Evolutionary conservation across 2,888 invertebrate genomes (phyloP).

Genomic region (Coecobrya sp.): DNA sequence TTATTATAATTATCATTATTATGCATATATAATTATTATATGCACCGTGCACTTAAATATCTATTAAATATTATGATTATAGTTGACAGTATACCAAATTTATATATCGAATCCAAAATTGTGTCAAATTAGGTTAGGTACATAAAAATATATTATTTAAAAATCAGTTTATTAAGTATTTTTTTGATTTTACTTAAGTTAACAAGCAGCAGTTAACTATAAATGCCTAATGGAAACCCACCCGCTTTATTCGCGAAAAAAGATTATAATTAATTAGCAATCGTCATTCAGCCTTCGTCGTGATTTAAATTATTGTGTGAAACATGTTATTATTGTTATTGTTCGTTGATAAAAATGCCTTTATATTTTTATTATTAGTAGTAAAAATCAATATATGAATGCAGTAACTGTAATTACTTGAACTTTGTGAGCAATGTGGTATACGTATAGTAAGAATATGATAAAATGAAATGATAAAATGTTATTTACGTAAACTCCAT

Average conservation of each 20-base stretch:
- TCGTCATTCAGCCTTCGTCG: neutral
- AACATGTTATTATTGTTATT: neutral
- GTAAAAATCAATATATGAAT: neutral
- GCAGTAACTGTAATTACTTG: neutral
- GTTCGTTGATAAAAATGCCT: slow-evolving; percentile 23
- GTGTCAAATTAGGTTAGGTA: slow-evolving; percentile 76
- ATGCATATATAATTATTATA: neutral
- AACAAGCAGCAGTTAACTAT: neutral
- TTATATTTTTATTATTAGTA: slow-evolving; percentile 30
- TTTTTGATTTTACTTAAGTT: slow-evolving; percentile 17
- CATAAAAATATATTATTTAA: slow-evolving; percentile 34
- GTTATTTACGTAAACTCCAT: neutral
- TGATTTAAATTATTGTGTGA: neutral
- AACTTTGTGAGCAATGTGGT: slow-evolving; percentile 30
- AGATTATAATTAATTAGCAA: neutral
- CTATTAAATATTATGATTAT: neutral
- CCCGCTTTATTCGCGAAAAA: neutral
- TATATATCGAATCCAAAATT: slow-evolving; percentile 55
- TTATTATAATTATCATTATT: neutral
- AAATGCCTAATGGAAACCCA: neutral
- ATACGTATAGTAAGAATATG: neutral
- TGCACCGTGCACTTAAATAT: slow-evolving; percentile 11
- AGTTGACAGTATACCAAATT: slow-evolving; percentile 47
- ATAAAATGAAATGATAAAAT: neutral
- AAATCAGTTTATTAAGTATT: slow-evolving; percentile 9